phyloP scores from a whole-genome alignment of 2,797 vertebrate genomes.

The Eulemur coronatus region DNA sequence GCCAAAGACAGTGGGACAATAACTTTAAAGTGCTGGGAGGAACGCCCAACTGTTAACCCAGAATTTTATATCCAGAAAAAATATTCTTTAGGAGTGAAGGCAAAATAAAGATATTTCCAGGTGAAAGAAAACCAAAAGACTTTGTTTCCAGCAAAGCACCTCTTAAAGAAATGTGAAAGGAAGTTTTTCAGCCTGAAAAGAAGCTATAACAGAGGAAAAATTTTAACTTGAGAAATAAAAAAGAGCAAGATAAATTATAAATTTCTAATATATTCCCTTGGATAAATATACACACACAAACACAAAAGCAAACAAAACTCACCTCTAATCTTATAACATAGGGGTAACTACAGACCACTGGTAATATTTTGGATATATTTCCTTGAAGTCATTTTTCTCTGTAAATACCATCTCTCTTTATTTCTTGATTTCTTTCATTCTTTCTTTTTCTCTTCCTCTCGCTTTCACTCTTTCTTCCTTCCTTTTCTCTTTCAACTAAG shows the following conservation, averaged over 20 bases:
- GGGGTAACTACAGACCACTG: neutral
- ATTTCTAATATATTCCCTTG: neutral
- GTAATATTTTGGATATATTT: neutral
- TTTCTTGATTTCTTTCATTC: neutral
- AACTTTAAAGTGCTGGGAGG: neutral
- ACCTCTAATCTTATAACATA: neutral
- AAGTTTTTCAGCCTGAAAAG: neutral
- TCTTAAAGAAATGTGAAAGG: neutral
- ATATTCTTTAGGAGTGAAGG: neutral
- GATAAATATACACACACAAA: neutral
- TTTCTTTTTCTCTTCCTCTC: fast-evolving
- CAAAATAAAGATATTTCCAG: slow-evolving; percentile 25
- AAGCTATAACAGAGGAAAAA: neutral
- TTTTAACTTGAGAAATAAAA: neutral
- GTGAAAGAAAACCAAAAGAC: neutral
- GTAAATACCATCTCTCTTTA: neutral
- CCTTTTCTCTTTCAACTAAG: neutral
- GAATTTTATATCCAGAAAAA: neutral
- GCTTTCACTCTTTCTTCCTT: no score
- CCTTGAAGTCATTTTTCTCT: neutral
- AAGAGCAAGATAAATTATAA: neutral
- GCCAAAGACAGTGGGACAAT: neutral
- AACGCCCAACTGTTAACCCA: neutral
- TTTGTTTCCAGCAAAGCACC: neutral
- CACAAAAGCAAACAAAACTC: neutral